Evolutionary conservation across 1,140 invertebrate genomes (phyloP).

Genomic region (Procambarus clarkii): DNA sequence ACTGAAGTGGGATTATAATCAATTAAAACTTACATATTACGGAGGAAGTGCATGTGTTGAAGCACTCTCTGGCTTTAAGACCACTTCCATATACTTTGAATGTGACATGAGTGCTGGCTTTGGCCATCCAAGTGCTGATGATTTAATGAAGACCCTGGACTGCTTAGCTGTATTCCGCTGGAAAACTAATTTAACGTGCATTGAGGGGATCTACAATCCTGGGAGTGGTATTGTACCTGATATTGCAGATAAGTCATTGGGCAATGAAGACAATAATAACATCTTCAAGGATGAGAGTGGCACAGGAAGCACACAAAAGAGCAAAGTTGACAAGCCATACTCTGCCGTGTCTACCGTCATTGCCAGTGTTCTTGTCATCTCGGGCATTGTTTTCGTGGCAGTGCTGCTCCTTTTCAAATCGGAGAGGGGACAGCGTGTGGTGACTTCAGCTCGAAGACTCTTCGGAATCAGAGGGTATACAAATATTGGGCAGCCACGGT

Average conservation of each 20-base stretch:
- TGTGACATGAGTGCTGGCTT: conserved; percentile 67
- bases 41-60: conserved; percentile 40
- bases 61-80: conserved; percentile 51
- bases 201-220: conserved; percentile 63
- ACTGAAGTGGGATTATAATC: conserved; percentile 55
- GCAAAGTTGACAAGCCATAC: background rate
- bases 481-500: conserved; percentile 19
- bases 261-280: background rate
- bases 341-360: conserved; percentile 14
- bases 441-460: conserved; percentile 47
- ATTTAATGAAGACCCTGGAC: conserved; percentile 27
- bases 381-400: conserved; percentile 43
- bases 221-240: conserved; percentile 1
- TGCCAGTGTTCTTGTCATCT: conserved; percentile 29
- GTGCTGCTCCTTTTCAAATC: conserved; percentile 52
- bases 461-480: conserved; percentile 51
- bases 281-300: background rate
- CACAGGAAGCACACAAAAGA: background rate
- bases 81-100: conserved; percentile 55
- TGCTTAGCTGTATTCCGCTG: conserved; percentile 61
- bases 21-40: conserved; percentile 58
- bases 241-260: background rate
- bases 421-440: conserved; percentile 26
- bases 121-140: conserved; percentile 64
- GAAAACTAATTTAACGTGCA: conserved; percentile 67